Evolutionary conservation across 2,113 vertebrate genomes (phyloP).

Genomic region (Hippoglossus stenolepis): DNA sequence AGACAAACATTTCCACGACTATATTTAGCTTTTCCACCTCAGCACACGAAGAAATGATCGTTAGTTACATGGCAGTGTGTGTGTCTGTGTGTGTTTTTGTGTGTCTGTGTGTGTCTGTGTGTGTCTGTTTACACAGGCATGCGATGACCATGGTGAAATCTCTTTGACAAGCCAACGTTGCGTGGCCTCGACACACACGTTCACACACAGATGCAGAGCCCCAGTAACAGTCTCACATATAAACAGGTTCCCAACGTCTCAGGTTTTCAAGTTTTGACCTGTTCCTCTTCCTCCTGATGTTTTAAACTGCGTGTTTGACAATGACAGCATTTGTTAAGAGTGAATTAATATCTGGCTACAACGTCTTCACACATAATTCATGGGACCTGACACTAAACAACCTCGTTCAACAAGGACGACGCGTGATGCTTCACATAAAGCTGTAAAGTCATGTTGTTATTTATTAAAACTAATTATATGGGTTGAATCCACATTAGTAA

Average conservation of each 20-base stretch:
- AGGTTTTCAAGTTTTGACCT: background rate
- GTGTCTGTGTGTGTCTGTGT: conserved; percentile 2
- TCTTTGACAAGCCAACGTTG: conserved; percentile 45
- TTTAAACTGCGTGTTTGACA: too few species aligned
- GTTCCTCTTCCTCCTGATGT: background rate
- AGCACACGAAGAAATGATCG: conserved; percentile 6
- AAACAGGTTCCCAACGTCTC: background rate
- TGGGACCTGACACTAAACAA: too few species aligned
- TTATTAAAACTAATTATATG: too few species aligned
- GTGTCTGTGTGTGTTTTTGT: conserved; percentile 18
- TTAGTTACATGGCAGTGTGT: conserved; percentile 8
- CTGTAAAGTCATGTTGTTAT: too few species aligned
- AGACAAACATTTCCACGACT: too few species aligned
- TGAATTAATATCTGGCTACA: too few species aligned
- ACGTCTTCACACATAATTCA: too few species aligned
- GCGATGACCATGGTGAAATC: conserved; percentile 32
- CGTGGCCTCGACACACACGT: conserved; percentile 26
- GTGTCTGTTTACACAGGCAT: conserved; percentile 16
- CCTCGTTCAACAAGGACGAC: too few species aligned
- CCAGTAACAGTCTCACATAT: background rate
- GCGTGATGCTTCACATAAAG: too few species aligned
- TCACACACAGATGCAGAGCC: background rate
- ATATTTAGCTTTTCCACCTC: background rate
- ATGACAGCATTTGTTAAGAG: too few species aligned
- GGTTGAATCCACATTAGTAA: too few species aligned